Evolutionary conservation across 2,888 invertebrate genomes (phyloP).

Genomic region (Ceriagrion tenellum): DNA sequence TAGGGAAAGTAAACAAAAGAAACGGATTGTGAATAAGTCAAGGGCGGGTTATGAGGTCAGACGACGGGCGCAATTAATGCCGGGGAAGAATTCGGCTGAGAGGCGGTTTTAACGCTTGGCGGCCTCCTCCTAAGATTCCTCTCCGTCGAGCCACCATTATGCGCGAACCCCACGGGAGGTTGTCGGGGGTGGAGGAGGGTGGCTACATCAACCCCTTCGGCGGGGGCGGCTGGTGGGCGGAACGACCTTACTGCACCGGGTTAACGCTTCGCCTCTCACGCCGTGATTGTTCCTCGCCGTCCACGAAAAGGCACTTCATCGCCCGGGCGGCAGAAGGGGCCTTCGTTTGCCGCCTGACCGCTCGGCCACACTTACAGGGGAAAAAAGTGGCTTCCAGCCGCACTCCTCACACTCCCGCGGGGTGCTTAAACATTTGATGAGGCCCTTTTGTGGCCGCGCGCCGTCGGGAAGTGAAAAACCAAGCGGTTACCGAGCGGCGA

Average conservation of each 20-base stretch:
- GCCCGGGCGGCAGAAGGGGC: neutral
- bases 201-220: neutral
- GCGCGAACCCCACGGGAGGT: neutral
- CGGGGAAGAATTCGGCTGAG: neutral
- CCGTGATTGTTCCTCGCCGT: neutral
- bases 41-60: neutral
- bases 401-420: neutral
- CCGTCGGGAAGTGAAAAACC: neutral
- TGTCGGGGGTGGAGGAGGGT: neutral
- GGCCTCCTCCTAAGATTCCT: neutral
- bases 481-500: neutral
- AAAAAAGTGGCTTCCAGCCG: conserved; percentile 6
- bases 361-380: neutral
- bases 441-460: neutral
- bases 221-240: neutral
- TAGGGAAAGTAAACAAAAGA: neutral
- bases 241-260: neutral
- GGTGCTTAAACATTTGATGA: conserved; percentile 12
- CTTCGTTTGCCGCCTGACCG: conserved; percentile 32
- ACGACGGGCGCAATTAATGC: neutral
- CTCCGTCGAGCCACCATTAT: neutral
- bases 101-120: neutral
- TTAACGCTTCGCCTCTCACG: neutral
- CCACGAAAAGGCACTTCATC: neutral
- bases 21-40: neutral